phyloP scores from a whole-genome alignment of 2,888 invertebrate genomes.

The Pseudanteris insignis region DNA sequence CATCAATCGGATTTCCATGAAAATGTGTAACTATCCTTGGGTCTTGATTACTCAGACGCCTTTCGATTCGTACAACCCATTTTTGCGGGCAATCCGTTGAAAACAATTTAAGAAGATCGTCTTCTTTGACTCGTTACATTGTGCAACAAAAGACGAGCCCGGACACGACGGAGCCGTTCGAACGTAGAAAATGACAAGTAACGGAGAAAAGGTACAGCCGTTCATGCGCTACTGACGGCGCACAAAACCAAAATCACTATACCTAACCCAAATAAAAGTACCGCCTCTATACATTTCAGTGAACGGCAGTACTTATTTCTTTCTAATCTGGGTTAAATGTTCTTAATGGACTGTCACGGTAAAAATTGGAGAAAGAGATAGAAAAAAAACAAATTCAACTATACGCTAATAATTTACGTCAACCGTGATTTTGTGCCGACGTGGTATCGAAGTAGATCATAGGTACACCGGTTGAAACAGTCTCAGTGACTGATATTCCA shows the following conservation, averaged over 20 bases:
- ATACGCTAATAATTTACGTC: not conserved
- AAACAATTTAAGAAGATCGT: constrained; percentile 12
- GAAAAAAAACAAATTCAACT: constrained; percentile 16
- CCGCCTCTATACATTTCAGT: constrained; percentile 18
- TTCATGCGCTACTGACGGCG: constrained; percentile 36
- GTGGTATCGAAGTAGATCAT: too few relatives aligned
- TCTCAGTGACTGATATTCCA: too few relatives aligned
- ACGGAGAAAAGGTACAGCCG: constrained; percentile 29
- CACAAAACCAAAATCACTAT: constrained; percentile 32
- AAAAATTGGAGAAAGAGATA: not conserved
- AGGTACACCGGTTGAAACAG: too few relatives aligned
- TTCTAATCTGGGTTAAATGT: constrained; percentile 30
- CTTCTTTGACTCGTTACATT: constrained; percentile 16
- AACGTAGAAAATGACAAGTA: constrained; percentile 39
- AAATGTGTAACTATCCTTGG: too few relatives aligned
- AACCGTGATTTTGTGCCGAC: constrained; percentile 1
- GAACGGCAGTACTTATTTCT: constrained; percentile 25
- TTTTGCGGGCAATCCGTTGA: constrained; percentile 5
- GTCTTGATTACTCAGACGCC: too few relatives aligned
- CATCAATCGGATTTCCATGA: too few relatives aligned
- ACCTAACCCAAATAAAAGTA: constrained; percentile 28
- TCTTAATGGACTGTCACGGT: constrained; percentile 11
- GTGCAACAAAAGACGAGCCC: constrained; percentile 2
- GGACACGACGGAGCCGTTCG: constrained; percentile 22
- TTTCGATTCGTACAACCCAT: constrained; percentile 13